Percentiles rank a stretch among this genome's conserved stretches.
Conservation (phyloP, 2,113 vertebrate species). For the Paracanthobrama guichenoti region DNA sequence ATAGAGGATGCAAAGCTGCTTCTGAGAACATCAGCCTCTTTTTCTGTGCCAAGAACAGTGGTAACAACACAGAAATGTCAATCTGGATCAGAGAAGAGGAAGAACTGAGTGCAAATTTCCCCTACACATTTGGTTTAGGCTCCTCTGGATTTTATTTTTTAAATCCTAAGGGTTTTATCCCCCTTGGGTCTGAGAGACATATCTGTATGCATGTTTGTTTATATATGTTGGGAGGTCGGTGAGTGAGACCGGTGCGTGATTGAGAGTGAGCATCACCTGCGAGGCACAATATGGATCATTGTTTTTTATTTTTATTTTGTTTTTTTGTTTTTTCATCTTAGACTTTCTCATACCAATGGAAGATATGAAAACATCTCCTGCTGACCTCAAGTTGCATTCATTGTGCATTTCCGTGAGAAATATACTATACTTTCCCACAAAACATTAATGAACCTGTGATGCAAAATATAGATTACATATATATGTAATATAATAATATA, state of each 20-base stretch:
- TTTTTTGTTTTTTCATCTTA: conserved; percentile 5
- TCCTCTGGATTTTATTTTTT: too few relatives aligned
- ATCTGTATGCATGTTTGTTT: conserved; percentile 7
- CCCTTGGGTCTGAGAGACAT: background rate
- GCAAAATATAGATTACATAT: background rate
- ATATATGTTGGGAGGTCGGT: too few relatives aligned
- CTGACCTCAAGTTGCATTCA: background rate
- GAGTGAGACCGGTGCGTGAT: too few relatives aligned
- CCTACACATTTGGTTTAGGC: background rate
- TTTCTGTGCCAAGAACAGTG: conserved; percentile 4
- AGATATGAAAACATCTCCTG: background rate
- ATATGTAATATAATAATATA: too few relatives aligned
- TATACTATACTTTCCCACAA: background rate
- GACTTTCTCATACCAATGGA: background rate
- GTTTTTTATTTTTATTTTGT: background rate
- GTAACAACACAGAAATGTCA: conserved; percentile 22
- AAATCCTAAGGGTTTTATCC: too few relatives aligned
- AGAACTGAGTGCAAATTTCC: conserved; percentile 1
- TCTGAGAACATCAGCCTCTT: conserved; percentile 8
- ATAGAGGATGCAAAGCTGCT: background rate
- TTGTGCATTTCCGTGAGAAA: background rate
- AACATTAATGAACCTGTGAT: background rate
- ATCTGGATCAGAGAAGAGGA: conserved; percentile 23
- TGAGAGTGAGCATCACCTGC: too few relatives aligned
- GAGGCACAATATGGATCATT: conserved; percentile 23